A percentile compares a stretch with the other conserved stretches of the same genome.
Conservation (phyloP, 2,888 invertebrate species). For the Leptopilina syphax region DNA sequence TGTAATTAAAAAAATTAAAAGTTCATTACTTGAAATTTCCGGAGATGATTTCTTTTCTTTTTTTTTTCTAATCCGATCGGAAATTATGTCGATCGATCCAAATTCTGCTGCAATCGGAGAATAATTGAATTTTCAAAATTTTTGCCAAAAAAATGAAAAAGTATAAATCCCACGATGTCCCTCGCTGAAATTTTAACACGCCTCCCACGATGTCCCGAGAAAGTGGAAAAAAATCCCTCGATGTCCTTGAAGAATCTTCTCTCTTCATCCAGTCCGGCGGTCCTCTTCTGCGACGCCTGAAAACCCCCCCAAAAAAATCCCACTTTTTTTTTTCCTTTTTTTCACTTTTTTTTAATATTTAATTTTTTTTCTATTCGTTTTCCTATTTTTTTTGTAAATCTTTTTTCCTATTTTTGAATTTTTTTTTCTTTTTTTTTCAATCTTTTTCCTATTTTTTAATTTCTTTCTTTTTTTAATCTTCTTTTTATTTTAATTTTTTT, state of each 20-base stretch:
- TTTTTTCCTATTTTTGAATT: constrained; percentile 47
- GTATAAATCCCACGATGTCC: too few relatives aligned
- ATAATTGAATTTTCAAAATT: too few relatives aligned
- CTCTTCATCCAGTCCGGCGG: constrained; percentile 51
- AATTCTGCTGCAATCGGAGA: too few relatives aligned
- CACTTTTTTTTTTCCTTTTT: constrained; percentile 47
- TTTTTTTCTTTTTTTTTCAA: constrained; percentile 4
- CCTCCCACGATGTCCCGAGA: constrained; percentile 34
- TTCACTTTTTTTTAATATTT: constrained; percentile 42
- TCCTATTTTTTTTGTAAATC: constrained; percentile 38
- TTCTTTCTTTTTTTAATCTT: background rate
- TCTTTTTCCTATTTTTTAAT: background rate
- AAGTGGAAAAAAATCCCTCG: background rate
- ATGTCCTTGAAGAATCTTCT: constrained; percentile 44
- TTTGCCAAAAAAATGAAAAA: too few relatives aligned
- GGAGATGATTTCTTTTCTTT: too few relatives aligned
- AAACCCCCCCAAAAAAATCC: constrained; percentile 51
- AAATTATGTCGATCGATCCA: too few relatives aligned
- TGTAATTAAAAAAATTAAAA: background rate
- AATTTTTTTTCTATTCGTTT: constrained; percentile 40
- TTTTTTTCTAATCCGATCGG: too few relatives aligned
- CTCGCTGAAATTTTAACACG: background rate
- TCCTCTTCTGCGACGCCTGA: constrained; percentile 53
- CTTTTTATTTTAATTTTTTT: background rate
- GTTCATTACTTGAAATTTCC: too few relatives aligned